Conservation (phyloP, 2,113 vertebrate genomes). For the Sander lucioperca region DNA sequence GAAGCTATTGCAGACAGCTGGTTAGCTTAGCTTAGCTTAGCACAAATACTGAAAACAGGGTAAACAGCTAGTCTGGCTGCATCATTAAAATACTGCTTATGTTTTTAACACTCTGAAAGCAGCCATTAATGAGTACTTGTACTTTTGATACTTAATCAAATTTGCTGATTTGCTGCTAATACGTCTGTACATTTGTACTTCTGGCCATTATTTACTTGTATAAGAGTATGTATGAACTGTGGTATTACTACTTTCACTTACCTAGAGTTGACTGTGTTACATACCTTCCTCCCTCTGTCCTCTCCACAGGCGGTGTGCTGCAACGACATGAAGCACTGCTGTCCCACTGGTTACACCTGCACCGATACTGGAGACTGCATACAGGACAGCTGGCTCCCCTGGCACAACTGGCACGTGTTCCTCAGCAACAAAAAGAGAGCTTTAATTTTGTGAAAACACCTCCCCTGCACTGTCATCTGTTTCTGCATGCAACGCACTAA, state of each 20-base stretch:
- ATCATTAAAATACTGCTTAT: not conserved
- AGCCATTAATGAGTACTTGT: not conserved
- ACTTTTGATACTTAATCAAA: not conserved
- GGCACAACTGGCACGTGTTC: conserved; percentile 63
- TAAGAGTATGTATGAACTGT: not conserved
- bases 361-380: conserved; percentile 5
- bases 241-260: not conserved
- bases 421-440: conserved; percentile 63
- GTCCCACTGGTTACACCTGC: conserved; percentile 66
- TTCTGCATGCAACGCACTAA: conserved; percentile 21
- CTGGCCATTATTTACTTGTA: not conserved
- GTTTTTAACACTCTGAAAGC: not conserved
- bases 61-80: not conserved
- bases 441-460: conserved; percentile 43
- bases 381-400: conserved; percentile 21
- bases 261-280: not conserved
- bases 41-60: not conserved
- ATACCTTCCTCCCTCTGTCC: not conserved
- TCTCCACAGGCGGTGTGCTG: conserved; percentile 82
- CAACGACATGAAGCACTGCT: conserved; percentile 80
- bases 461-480: not conserved
- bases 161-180: not conserved
- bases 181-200: not conserved
- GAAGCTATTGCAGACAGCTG: not conserved
- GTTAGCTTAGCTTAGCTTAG: not conserved